Conservation (phyloP, 2,888 invertebrate genomes). For the Apomyelois bistriatella region DNA sequence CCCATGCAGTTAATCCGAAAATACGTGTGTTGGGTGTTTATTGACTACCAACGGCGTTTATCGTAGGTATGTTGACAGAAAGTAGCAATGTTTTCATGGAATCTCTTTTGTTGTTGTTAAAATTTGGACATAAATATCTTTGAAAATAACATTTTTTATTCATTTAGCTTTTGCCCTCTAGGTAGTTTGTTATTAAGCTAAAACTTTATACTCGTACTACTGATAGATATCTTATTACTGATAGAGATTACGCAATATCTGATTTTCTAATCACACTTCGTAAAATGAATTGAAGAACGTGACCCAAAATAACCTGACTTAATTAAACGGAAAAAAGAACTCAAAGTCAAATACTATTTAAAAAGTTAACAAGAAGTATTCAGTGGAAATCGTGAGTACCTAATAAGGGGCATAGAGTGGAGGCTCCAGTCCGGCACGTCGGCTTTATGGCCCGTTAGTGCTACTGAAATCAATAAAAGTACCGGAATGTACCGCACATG, state of each 20-base stretch:
- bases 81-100: neutral
- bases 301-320: conserved; percentile 22
- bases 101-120: neutral
- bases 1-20: conserved; percentile 73
- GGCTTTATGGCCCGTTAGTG: conserved; percentile 81
- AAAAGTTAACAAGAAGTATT: conserved; percentile 72
- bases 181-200: no score
- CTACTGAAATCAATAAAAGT: conserved; percentile 87
- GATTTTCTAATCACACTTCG: no score
- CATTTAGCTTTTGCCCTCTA: no score
- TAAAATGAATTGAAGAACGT: neutral
- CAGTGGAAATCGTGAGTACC: conserved; percentile 69
- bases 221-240: no score
- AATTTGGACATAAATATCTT: neutral
- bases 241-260: no score
- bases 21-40: conserved; percentile 75
- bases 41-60: conserved; percentile 60
- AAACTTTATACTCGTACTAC: no score
- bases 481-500: conserved; percentile 80
- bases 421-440: conserved; percentile 73
- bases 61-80: conserved; percentile 10
- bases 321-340: conserved; percentile 29
- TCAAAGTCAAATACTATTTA: conserved; percentile 44
- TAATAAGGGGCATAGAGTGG: conserved; percentile 73
- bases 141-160: no score